Conservation (phyloP, 2,113 vertebrate species). For the Lepus americanus region DNA sequence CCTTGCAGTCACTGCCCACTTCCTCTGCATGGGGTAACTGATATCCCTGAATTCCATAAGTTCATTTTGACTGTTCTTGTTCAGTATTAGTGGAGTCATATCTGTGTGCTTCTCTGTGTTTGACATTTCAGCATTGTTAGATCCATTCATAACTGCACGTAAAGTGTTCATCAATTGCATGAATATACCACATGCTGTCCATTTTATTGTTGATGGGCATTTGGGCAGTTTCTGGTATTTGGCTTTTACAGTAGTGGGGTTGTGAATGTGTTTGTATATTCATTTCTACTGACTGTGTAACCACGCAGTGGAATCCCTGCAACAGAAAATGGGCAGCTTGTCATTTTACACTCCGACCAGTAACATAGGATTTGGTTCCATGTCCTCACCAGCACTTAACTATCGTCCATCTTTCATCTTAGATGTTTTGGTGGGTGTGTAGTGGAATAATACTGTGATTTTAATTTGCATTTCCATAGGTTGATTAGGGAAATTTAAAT, state of each 20-base stretch:
- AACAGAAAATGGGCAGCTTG: neutral
- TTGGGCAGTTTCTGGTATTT: conserved; percentile 31
- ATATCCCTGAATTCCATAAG: neutral
- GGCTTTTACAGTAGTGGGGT: neutral
- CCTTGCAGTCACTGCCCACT: neutral
- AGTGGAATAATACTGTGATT: neutral
- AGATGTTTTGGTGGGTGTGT: neutral
- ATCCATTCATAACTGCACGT: conserved; percentile 48
- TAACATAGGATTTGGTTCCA: neutral
- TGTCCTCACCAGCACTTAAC: conserved; percentile 21
- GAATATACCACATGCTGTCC: conserved; percentile 64
- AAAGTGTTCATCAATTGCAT: conserved; percentile 48
- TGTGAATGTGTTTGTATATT: conserved; percentile 4
- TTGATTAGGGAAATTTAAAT: conserved; percentile 42
- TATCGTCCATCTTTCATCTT: conserved; percentile 38
- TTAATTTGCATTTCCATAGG: conserved; percentile 47
- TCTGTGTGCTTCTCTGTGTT: conserved; percentile 28
- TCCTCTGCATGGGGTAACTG: neutral
- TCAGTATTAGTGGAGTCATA: neutral
- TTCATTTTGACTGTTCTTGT: conserved; percentile 15
- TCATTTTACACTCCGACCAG: neutral
- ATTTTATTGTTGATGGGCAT: conserved; percentile 53
- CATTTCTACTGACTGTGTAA: conserved; percentile 8
- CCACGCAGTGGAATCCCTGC: neutral
- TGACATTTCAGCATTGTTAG: conserved; percentile 29